These are phyloP conservation scores for Rhinoraja longicauda DNA, from an alignment of 2,797 vertebrate genomes.

Conservation along the genomic window DNA sequence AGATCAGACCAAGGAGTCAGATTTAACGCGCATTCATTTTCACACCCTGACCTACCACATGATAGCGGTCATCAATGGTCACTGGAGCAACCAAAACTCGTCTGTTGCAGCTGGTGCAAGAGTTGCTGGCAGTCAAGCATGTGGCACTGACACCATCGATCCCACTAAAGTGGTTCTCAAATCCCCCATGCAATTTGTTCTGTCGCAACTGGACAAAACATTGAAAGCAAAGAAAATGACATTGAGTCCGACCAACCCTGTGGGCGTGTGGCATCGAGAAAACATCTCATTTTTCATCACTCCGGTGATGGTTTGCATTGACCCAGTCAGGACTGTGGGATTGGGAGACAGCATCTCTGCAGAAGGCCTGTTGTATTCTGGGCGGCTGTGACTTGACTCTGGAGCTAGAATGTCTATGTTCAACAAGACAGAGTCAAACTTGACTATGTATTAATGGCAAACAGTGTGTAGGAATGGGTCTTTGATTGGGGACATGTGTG, in stretches of 20 bases:
- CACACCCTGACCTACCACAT: slow-evolving; percentile 92
- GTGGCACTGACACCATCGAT: slow-evolving; percentile 68
- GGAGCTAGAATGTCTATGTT: not conserved
- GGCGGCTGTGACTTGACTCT: slow-evolving; percentile 50
- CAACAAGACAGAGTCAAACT: not conserved
- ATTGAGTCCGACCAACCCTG: slow-evolving; percentile 68
- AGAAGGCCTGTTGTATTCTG: slow-evolving; percentile 85
- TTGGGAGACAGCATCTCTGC: slow-evolving; percentile 93
- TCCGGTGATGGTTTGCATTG: slow-evolving; percentile 81
- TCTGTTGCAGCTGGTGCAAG: slow-evolving; percentile 84
- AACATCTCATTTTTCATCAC: slow-evolving; percentile 81
- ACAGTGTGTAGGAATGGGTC: not conserved
- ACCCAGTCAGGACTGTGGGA: slow-evolving; percentile 84
- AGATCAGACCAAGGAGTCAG: slow-evolving; percentile 56
- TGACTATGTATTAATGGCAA: not conserved
- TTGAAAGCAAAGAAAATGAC: slow-evolving; percentile 53
- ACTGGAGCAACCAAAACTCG: slow-evolving; percentile 85
- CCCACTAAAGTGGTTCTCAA: slow-evolving; percentile 68
- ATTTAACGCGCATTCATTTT: slow-evolving; percentile 89
- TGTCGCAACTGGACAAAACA: slow-evolving; percentile 59
- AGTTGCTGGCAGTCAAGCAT: slow-evolving; percentile 83
- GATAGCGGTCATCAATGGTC: slow-evolving; percentile 79
- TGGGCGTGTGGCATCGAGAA: slow-evolving; percentile 71
- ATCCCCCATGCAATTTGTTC: slow-evolving; percentile 72
- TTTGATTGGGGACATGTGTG: not conserved